A percentile compares a stretch with the other conserved stretches of the same genome.
These are phyloP conservation scores for Phymanthus crucifer DNA, from an alignment of 92 coral and sea anemone genomes.

Conservation along the genomic window DNA sequence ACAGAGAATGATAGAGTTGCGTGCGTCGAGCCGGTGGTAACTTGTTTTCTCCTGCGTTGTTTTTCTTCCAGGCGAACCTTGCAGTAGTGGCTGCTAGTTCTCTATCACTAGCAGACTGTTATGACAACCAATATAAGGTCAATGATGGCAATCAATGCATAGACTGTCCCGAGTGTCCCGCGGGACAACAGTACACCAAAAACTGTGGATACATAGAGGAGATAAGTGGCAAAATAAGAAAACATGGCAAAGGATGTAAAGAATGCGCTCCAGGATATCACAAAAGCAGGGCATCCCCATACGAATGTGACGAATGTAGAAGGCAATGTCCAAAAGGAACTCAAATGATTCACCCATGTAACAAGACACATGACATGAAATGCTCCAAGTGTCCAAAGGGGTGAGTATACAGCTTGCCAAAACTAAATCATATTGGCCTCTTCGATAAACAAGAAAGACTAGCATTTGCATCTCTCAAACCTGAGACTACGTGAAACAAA, in stretches of 20 bases:
- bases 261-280: background rate
- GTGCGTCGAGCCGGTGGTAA: no score
- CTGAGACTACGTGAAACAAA: no score
- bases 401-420: background rate
- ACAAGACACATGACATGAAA: constrained; percentile 22
- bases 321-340: constrained; percentile 1
- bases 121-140: background rate
- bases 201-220: constrained; percentile 21
- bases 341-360: constrained; percentile 16
- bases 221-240: background rate
- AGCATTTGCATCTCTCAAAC: no score
- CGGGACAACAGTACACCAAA: constrained; percentile 22
- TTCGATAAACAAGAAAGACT: no score
- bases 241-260: background rate
- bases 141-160: background rate
- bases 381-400: constrained; percentile 25
- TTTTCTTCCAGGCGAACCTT: background rate
- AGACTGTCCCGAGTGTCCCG: constrained; percentile 23
- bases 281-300: background rate
- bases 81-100: background rate
- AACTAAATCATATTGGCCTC: background rate
- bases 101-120: background rate
- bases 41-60: no score
- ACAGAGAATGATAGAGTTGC: no score
- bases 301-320: background rate